Base-by-base conservation (phyloP, 2,888 invertebrate species). In the Aspidiotus destructor region DNA sequence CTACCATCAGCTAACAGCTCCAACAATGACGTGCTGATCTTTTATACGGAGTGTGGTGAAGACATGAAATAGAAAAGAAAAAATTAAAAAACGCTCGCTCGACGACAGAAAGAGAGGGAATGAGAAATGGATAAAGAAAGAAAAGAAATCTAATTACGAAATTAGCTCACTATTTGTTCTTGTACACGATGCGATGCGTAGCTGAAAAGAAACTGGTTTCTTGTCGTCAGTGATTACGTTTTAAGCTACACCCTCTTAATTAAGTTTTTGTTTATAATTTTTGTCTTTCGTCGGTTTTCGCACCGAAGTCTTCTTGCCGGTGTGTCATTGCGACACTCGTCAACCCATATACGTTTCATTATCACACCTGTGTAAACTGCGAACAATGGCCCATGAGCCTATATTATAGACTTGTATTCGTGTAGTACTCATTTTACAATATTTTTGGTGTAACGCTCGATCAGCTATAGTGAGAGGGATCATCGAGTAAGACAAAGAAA, bases 141-240 rank as follows among this genome's bases (percentile, higher is more conserved):
- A 64, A 64, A 54, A 54, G 64, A 64, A 64, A 41, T 64, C 64
- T 64, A 64, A 64, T 64, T 64, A 64, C 64, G 64, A 64, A 64
- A 64, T 64, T 64, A 64, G 64, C 64, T 64, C 64, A 55, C 64
- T 64, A 64, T 64, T 64, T 64, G 55, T 17, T 54, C 11, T n/a
- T n/a, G 41, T n/a, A n/a, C n/a, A n/a, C n/a, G n/a, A n/a, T n/a
- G n/a, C n/a, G n/a, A n/a, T n/a, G n/a, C n/a, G n/a, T n/a, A 13
- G 41, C 10, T 53, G 16, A 64, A 64, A 64, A 42, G 40, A 64
- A 64, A 64, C 64, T 64, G 64, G 64, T 64, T 64, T 17, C 62
- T 64, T 64, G 64, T 64, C 64, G 55, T 64, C 42, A 42, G 41
- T 55, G 15, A 55, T 64, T 55, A 63, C 17, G 64, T 64, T 55